phyloP scores from a whole-genome alignment of 2,797 vertebrate genomes.

The Eupleurogrammus muticus region DNA sequence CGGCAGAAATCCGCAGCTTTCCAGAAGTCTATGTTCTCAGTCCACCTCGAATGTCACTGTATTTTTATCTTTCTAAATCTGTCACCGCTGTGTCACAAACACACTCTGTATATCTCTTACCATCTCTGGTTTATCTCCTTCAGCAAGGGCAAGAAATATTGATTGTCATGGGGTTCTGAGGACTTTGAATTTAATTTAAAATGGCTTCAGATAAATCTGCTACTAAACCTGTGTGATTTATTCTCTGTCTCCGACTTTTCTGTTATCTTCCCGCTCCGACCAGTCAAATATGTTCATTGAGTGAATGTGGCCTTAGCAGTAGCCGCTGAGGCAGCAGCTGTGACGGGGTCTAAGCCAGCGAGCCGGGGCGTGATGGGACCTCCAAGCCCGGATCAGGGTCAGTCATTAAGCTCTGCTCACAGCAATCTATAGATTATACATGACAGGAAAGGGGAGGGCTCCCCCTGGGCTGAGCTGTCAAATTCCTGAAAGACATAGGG shows the following conservation, averaged over 20 bases:
- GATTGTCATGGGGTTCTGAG: slow-evolving; percentile 44
- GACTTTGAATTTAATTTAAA: slow-evolving; percentile 42
- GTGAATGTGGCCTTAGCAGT: slow-evolving; percentile 17
- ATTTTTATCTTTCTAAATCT: slow-evolving; percentile 30
- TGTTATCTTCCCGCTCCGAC: slow-evolving; percentile 7
- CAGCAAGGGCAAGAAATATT: slow-evolving; percentile 42
- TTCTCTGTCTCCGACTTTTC: slow-evolving; percentile 40
- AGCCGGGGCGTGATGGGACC: slow-evolving; percentile 38
- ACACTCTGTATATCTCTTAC: slow-evolving; percentile 6
- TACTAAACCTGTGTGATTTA: slow-evolving; percentile 47
- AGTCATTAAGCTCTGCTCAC: slow-evolving; percentile 40
- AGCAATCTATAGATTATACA: slow-evolving; percentile 42
- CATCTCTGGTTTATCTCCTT: slow-evolving; percentile 20
- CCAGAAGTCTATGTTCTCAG: slow-evolving; percentile 8
- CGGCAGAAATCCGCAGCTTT: slow-evolving; percentile 2
- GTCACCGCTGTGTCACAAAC: slow-evolving; percentile 5
- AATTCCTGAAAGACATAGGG: neutral
- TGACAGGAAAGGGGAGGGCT: neutral
- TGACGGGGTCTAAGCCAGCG: slow-evolving; percentile 32
- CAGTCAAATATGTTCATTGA: slow-evolving; percentile 21
- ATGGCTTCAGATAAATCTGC: slow-evolving; percentile 47
- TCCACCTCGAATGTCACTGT: slow-evolving; percentile 8
- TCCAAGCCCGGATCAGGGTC: slow-evolving; percentile 46
- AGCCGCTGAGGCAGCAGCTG: slow-evolving; percentile 27
- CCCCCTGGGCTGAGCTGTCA: neutral